phyloP scores from a whole-genome alignment of 2,113 vertebrate species.

The Lepisosteus oculatus region DNA sequence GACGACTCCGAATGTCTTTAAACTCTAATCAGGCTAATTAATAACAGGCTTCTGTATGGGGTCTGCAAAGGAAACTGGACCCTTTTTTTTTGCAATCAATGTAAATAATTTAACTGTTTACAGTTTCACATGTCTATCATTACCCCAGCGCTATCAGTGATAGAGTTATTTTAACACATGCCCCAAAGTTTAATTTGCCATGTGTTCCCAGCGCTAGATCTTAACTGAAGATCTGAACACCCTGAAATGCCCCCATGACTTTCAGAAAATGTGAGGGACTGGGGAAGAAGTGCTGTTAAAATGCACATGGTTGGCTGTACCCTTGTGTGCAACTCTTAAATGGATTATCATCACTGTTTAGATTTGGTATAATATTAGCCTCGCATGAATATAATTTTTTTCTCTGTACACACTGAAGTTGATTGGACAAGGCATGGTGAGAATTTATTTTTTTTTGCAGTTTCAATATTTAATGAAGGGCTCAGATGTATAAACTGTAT shows the following conservation, averaged over 20 bases:
- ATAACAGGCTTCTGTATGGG: conserved; percentile 56
- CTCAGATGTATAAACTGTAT: too few species aligned
- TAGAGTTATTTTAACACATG: conserved; percentile 10
- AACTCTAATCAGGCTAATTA: conserved; percentile 61
- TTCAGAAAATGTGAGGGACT: too few species aligned
- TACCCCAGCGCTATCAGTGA: conserved; percentile 19
- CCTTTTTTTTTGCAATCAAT: conserved; percentile 34
- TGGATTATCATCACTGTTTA: too few species aligned
- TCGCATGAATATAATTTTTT: too few species aligned
- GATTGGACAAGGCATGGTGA: too few species aligned
- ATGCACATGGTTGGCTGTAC: too few species aligned
- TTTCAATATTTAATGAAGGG: too few species aligned
- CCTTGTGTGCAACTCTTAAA: too few species aligned
- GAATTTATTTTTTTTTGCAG: too few species aligned
- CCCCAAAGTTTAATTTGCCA: conserved; percentile 26
- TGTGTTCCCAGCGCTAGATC: conserved; percentile 23
- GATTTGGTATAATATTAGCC: too few species aligned
- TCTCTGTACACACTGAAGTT: too few species aligned
- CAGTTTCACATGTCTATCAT: conserved; percentile 34
- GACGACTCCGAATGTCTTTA: conserved; percentile 51
- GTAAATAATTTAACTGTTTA: conserved; percentile 32
- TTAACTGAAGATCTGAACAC: neutral
- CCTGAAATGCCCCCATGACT: neutral
- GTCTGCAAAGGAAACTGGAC: conserved; percentile 3
- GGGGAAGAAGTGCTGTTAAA: too few species aligned